Evolutionary conservation across 2,797 vertebrate species (phyloP), one percentile per base, ranked within the genome.

Genomic region (Coilia nasus): DNA sequence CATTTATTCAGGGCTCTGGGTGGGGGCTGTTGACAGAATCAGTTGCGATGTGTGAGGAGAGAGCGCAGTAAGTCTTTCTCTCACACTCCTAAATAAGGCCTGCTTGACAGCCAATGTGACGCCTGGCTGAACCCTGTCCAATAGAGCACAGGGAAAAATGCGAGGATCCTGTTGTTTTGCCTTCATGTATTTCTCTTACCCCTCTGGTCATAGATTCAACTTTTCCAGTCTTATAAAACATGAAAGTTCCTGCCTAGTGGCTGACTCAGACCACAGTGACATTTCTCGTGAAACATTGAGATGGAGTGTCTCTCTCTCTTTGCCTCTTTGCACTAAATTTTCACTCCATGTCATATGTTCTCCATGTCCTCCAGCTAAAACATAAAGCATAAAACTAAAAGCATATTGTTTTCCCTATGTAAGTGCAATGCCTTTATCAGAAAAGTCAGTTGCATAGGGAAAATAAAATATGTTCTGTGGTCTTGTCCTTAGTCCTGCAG

Each of bases 1-100:
- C 85, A 86, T 86, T 78, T 83, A 81, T 86, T 82, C 35, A 86
- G 14, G 60, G 35, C 50, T 44, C 47, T 83, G 67, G 81, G 82
- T 47, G 57, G 59, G 31, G 35, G 64, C 31, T 41, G 75, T 64
- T 62, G 71, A 81, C 25, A 57, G 62, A 75, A 83, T 44, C 21
- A 1, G 23, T 83, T 47, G 82, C 54, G 59, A 47, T 62, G 75
- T 41, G 28, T 75, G 6, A 75, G 31, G 67, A 41, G 14, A 41
- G 31, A 75, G 67, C 14, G 28, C 31, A 9, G 14, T 75, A 35
- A 75, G 15, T 35, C 35, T 44, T 44, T 35, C 31, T 78, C 71
- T 44, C 71, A 44, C 35, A 6, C 17, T 44, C 71, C 44, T 78
- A 78, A 78, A 78, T 78, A 78, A 78, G 31, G 71, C 31, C 35